A percentile compares a stretch with the other conserved stretches of the same genome.
Evolutionary conservation across 2,888 invertebrate species (phyloP).

Genomic region (Eupithecia tripunctaria): DNA sequence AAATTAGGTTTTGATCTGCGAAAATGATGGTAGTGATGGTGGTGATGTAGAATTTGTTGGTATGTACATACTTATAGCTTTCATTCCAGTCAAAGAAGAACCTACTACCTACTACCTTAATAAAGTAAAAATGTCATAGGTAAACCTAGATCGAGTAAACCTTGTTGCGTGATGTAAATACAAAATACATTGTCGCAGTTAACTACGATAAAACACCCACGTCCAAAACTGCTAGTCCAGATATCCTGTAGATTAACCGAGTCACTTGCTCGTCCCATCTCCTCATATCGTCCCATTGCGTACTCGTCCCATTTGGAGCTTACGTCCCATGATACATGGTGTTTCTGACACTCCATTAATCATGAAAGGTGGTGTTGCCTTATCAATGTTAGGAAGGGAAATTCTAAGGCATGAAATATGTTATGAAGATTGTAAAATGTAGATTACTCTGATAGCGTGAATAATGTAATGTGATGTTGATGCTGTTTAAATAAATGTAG

Average conservation of each 20-base stretch:
- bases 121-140: not conserved
- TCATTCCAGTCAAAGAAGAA: not conserved
- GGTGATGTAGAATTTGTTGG: not conserved
- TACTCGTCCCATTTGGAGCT: conserved; percentile 12
- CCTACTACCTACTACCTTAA: not conserved
- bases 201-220: not conserved
- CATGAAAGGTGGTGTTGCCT: conserved; percentile 20
- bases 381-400: conserved; percentile 13
- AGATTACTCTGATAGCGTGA: not conserved
- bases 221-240: conserved; percentile 8
- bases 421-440: conserved; percentile 15
- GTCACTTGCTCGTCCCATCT: conserved; percentile 25
- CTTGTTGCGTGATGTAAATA: not conserved
- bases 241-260: conserved; percentile 28
- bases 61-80: too few species aligned
- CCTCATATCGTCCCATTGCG: conserved; percentile 21
- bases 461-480: conserved; percentile 1
- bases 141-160: not conserved
- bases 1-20: not conserved
- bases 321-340: conserved; percentile 28
- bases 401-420: conserved; percentile 18
- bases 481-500: not conserved
- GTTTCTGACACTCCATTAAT: conserved; percentile 33
- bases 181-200: not conserved
- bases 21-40: not conserved